phyloP scores from a whole-genome alignment of 2,888 invertebrate genomes.

The Harpagoxenus sublaevis region DNA sequence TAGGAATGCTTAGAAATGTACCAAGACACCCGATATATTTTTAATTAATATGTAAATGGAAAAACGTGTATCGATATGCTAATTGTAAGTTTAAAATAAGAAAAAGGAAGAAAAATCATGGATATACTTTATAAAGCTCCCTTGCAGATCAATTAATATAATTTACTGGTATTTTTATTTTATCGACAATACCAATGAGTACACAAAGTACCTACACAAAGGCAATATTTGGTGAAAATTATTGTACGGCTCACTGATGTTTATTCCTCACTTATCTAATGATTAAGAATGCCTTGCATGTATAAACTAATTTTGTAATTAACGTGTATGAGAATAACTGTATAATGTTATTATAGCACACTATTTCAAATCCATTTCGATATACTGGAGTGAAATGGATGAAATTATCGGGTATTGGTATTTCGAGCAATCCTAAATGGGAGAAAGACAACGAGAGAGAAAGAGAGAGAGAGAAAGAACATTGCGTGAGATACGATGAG shows the following conservation, averaged over 20 bases:
- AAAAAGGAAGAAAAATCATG: background rate
- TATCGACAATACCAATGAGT: background rate
- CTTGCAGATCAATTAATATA: background rate
- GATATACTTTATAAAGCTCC: background rate
- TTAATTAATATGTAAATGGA: background rate
- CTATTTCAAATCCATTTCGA: conserved; percentile 30
- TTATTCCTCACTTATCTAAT: background rate
- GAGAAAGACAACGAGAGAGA: background rate
- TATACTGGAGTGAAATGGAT: conserved; percentile 54
- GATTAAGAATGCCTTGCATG: background rate
- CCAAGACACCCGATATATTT: background rate
- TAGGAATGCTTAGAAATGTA: conserved; percentile 23
- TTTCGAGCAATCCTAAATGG: background rate
- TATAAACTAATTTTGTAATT: conserved; percentile 13
- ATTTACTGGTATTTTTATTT: background rate
- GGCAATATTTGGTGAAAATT: background rate
- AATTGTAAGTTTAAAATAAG: background rate
- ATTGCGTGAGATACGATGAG: conserved; percentile 54
- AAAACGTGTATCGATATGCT: background rate
- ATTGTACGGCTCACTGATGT: background rate
- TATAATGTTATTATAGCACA: background rate
- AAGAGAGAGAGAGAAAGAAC: background rate
- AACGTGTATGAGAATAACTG: conserved; percentile 2
- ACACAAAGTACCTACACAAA: background rate
- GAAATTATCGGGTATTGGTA: conserved; percentile 29